Conservation (phyloP, 2,113 vertebrate species). For the Scomber colias region DNA sequence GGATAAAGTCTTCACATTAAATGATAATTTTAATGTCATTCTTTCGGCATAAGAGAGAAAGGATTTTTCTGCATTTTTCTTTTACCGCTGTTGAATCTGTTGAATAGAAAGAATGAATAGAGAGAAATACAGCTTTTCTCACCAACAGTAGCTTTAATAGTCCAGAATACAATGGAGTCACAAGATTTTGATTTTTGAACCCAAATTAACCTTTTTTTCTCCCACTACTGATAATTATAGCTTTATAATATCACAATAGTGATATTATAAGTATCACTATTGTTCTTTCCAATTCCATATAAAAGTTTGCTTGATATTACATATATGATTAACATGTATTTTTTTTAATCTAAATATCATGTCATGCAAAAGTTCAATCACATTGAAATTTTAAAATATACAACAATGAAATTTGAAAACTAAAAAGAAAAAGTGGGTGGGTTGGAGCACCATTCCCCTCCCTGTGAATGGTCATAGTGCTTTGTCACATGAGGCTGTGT, state of each 20-base stretch:
- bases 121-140: too few relatives aligned
- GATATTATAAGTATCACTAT: not conserved
- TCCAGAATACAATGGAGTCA: not conserved
- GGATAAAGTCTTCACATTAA: too few relatives aligned
- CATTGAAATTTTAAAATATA: too few relatives aligned
- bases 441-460: not conserved
- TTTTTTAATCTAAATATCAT: too few relatives aligned
- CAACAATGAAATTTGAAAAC: too few relatives aligned
- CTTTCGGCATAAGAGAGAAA: too few relatives aligned
- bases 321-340: too few relatives aligned
- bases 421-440: not conserved
- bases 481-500: slow-evolving; percentile 48
- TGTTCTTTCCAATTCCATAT: not conserved
- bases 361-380: too few relatives aligned
- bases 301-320: not conserved
- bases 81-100: not conserved
- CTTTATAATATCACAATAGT: not conserved
- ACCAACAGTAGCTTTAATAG: too few relatives aligned
- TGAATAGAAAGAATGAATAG: not conserved
- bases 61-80: too few relatives aligned
- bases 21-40: too few relatives aligned
- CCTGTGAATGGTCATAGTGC: not conserved
- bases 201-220: too few relatives aligned
- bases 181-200: not conserved
- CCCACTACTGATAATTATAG: not conserved